Percentiles rank a stretch among this genome's conserved stretches.
Conservation (phyloP, 1,140 invertebrate species). For the Hestina assimilis region DNA sequence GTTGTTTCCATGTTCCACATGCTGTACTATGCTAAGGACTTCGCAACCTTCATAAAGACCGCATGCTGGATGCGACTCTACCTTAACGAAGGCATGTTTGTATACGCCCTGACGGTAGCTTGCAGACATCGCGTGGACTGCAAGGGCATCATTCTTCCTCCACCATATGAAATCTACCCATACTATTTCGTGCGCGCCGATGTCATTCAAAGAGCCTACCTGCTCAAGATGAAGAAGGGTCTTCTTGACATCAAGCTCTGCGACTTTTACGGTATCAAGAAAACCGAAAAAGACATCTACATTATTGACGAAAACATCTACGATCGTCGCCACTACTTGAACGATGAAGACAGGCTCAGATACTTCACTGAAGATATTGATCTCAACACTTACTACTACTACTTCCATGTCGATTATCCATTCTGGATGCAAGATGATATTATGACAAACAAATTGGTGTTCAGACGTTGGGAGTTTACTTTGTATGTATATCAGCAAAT, state of each 20-base stretch:
- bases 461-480: conserved; percentile 81
- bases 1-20: conserved; percentile 83
- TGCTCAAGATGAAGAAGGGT: conserved; percentile 77
- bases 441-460: conserved; percentile 70
- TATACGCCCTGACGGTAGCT: conserved; percentile 81
- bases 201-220: conserved; percentile 80
- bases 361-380: conserved; percentile 86
- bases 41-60: conserved; percentile 79
- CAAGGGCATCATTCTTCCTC: conserved; percentile 80
- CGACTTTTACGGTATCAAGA: conserved; percentile 67
- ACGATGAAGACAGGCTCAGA: conserved; percentile 70
- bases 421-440: conserved; percentile 81
- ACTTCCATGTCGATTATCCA: conserved; percentile 83
- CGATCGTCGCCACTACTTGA: conserved; percentile 62
- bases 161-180: conserved; percentile 84
- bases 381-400: conserved; percentile 84
- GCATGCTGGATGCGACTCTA: conserved; percentile 82
- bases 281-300: conserved; percentile 60
- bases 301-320: conserved; percentile 71
- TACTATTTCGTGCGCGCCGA: conserved; percentile 81
- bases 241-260: conserved; percentile 58
- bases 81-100: conserved; percentile 82
- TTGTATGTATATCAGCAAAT: conserved; percentile 81
- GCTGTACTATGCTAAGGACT: conserved; percentile 84
- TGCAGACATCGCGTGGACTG: conserved; percentile 81